Evolutionary conservation across 1,140 invertebrate species (phyloP).

Genomic region (Lepeophtheirus salmonis): DNA sequence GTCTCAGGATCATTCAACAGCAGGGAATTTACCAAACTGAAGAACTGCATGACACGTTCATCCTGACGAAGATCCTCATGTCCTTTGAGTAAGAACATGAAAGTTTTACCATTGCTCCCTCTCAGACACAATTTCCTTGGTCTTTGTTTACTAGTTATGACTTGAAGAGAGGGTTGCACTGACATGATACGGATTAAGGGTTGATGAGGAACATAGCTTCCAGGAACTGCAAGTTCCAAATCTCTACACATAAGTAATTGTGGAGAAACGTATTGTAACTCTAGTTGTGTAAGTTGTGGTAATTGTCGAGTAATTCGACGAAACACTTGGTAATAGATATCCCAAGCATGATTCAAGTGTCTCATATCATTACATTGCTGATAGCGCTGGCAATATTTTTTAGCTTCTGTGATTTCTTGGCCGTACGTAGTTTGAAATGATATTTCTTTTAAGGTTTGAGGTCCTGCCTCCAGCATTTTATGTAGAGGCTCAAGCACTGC

Average conservation of each 20-base stretch:
- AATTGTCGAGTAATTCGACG: constrained; percentile 81
- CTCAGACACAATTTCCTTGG: constrained; percentile 83
- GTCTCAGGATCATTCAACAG: constrained; percentile 85
- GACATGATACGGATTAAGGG: constrained; percentile 65
- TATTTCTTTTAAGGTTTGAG: constrained; percentile 86
- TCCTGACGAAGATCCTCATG: constrained; percentile 98
- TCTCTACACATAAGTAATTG: constrained; percentile 60
- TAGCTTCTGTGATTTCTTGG: constrained; percentile 73
- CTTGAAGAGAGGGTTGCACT: constrained; percentile 54
- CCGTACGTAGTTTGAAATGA: constrained; percentile 90
- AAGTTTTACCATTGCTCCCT: constrained; percentile 88
- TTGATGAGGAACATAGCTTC: constrained; percentile 77
- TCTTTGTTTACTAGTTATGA: constrained; percentile 93
- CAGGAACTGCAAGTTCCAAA: constrained; percentile 79
- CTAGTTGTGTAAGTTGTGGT: constrained; percentile 61
- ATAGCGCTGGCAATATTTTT: constrained; percentile 68
- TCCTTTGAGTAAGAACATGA: constrained; percentile 94
- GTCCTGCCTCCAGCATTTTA: constrained; percentile 73
- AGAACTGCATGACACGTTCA: constrained; percentile 97
- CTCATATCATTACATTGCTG: constrained; percentile 54
- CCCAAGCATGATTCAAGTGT: constrained; percentile 94
- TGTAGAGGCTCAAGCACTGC: constrained; percentile 84
- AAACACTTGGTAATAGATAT: constrained; percentile 95
- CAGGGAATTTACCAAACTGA: constrained; percentile 91
- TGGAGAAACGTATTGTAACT: constrained; percentile 19